Conservation (phyloP, 2,888 invertebrate genomes). For the Odontothrips loti region DNA sequence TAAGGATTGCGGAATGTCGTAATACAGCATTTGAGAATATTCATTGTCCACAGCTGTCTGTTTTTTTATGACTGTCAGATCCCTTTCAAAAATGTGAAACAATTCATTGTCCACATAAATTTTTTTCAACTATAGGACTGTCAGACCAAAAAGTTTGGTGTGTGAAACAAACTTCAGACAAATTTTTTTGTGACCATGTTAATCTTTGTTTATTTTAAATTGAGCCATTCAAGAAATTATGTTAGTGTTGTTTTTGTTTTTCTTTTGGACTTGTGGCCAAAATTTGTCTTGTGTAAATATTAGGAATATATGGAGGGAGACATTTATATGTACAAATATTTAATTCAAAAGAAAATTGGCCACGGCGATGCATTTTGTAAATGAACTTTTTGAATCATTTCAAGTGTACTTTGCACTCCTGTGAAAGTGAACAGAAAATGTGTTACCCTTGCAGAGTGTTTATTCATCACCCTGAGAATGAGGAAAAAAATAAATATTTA, state of each 20-base stretch:
- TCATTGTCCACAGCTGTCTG: too few species aligned
- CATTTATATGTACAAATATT: conserved; percentile 23
- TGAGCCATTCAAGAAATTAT: not conserved
- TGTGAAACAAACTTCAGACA: not conserved
- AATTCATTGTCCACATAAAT: not conserved
- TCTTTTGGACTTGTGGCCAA: not conserved
- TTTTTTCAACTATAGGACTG: too few species aligned
- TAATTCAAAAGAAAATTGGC: conserved; percentile 4
- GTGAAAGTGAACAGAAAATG: conserved; percentile 22
- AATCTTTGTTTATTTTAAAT: not conserved
- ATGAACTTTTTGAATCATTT: not conserved
- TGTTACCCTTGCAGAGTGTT: conserved; percentile 4
- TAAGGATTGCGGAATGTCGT: too few species aligned
- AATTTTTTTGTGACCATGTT: not conserved
- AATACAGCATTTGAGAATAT: not conserved
- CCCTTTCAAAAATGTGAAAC: too few species aligned
- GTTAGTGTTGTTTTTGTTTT: not conserved
- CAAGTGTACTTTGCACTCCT: conserved; percentile 16
- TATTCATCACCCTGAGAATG: conserved; percentile 8
- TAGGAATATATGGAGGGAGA: not conserved
- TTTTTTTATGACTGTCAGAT: too few species aligned
- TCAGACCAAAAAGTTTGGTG: not conserved
- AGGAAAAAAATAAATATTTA: conserved; percentile 23
- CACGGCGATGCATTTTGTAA: not conserved
- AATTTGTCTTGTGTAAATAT: conserved; percentile 4